Evolutionary conservation across 2,888 invertebrate genomes (phyloP).

Genomic region (Venustoraphidia nigricollis): DNA sequence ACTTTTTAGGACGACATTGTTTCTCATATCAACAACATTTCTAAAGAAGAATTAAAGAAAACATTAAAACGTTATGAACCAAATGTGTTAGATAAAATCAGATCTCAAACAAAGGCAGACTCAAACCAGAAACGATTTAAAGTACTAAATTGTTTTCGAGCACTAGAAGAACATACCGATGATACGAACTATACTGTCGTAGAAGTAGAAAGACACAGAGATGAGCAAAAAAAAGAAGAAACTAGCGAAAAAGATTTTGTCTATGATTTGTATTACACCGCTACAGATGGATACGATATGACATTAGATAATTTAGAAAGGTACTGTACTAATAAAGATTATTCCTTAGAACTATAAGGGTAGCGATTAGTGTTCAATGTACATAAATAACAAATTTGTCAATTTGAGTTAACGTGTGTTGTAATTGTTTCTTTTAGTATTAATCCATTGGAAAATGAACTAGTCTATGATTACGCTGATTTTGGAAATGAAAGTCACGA

Average conservation of each 20-base stretch:
- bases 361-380: no score
- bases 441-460: conserved; percentile 25
- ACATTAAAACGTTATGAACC: conserved; percentile 31
- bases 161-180: conserved; percentile 19
- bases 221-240: conserved; percentile 14
- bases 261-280: conserved; percentile 47
- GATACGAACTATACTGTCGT: conserved; percentile 33
- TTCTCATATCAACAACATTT: conserved; percentile 28
- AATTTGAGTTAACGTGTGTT: not conserved
- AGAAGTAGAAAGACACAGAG: conserved; percentile 26
- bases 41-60: conserved; percentile 30
- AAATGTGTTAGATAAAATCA: conserved; percentile 28
- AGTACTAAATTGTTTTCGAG: conserved; percentile 40
- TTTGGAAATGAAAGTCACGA: conserved; percentile 29
- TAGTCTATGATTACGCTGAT: conserved; percentile 21
- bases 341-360: no score
- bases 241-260: conserved; percentile 29
- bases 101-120: conserved; percentile 28
- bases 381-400: no score
- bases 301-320: conserved; percentile 27
- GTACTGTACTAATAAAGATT: conserved; percentile 11
- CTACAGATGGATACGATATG: conserved; percentile 30
- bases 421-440: conserved; percentile 20
- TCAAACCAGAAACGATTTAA: conserved; percentile 38
- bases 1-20: conserved; percentile 26